Evolutionary conservation across 2,113 vertebrate genomes (phyloP).

Genomic region (Poeciliopsis occidentalis): DNA sequence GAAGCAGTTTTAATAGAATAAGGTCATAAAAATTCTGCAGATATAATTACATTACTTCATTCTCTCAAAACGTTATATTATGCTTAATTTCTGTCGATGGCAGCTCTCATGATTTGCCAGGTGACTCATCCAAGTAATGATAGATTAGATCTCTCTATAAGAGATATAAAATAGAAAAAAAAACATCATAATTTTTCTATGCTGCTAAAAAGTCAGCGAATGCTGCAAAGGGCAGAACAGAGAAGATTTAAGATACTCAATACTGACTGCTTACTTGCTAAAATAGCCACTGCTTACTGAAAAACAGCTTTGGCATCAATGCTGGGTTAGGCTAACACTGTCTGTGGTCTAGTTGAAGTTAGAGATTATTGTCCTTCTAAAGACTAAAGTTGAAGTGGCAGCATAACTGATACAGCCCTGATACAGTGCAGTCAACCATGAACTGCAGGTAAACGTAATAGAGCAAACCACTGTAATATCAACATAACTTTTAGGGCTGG

Average conservation of each 20-base stretch:
- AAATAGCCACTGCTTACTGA: too few species aligned
- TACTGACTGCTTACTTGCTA: too few species aligned
- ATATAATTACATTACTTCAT: neutral
- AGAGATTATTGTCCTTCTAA: constrained; percentile 16
- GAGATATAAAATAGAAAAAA: neutral
- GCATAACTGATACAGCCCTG: constrained; percentile 11
- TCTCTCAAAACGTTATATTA: neutral
- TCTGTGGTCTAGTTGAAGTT: constrained; percentile 7
- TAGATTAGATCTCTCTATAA: neutral
- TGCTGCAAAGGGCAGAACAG: neutral
- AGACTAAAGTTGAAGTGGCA: constrained; percentile 22
- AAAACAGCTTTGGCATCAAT: too few species aligned
- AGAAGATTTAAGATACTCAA: too few species aligned
- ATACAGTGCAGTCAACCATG: constrained; percentile 20
- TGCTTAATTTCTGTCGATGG: neutral
- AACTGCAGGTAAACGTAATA: constrained; percentile 16
- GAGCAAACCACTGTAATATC: constrained; percentile 28
- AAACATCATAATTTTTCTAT: neutral
- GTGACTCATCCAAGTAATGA: too few species aligned
- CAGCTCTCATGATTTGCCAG: too few species aligned
- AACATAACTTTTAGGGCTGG: neutral
- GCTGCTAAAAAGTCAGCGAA: neutral
- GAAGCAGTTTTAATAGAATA: neutral
- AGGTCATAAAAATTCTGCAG: neutral
- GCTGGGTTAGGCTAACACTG: neutral